Conservation (phyloP, 2,113 vertebrate genomes). For the Zosterops lateralis region DNA sequence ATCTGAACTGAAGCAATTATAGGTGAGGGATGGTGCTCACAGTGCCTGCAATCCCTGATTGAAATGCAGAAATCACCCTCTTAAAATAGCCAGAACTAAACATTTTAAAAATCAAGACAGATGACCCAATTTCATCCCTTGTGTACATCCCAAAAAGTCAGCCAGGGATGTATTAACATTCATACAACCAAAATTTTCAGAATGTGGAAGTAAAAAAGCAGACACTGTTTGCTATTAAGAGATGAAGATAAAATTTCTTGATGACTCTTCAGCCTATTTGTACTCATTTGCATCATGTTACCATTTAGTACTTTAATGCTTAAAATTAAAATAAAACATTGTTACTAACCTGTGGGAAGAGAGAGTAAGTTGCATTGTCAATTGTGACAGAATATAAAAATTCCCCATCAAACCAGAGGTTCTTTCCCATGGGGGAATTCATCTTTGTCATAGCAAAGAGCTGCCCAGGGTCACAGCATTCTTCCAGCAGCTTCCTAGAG, state of each 20-base stretch:
- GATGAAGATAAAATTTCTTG: neutral
- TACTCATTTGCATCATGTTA: neutral
- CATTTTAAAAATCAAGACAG: neutral
- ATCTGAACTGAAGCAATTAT: neutral
- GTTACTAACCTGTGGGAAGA: slow-evolving; percentile 89
- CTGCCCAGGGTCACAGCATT: slow-evolving; percentile 86
- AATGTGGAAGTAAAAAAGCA: neutral
- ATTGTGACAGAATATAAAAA: slow-evolving; percentile 90
- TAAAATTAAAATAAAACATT: neutral
- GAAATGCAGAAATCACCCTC: neutral
- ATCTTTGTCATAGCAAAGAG: slow-evolving; percentile 91
- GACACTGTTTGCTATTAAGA: neutral
- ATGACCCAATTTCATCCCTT: neutral
- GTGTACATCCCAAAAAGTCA: neutral
- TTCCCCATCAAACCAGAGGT: slow-evolving; percentile 95
- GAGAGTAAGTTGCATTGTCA: slow-evolving; percentile 86
- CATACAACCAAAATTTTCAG: neutral
- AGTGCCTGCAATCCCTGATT: accelerated
- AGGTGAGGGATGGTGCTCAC: neutral
- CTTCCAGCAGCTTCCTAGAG: slow-evolving; percentile 85
- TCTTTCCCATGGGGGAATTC: slow-evolving; percentile 91
- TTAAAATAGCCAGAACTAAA: neutral
- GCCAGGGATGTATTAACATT: neutral
- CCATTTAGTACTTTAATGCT: neutral
- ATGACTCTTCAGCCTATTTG: neutral